phyloP scores from a whole-genome alignment of 2,797 vertebrate species.

The Helicolenus hilgendorfi region DNA sequence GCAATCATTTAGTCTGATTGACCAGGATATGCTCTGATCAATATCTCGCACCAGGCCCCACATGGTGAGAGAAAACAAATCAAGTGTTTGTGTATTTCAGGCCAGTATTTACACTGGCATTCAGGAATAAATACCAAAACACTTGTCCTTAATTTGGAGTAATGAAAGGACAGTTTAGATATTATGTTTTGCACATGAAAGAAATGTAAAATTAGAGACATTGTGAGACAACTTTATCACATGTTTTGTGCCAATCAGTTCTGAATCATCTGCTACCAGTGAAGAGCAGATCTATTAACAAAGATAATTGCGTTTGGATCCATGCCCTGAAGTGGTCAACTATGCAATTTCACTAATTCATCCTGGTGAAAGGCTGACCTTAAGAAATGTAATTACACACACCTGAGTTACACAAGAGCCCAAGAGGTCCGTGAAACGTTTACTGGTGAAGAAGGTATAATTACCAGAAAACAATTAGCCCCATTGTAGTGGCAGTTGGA shows the following conservation, averaged over 20 bases:
- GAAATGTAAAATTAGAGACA: background rate
- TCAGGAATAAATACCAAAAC: constrained; percentile 60
- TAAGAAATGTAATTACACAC: constrained; percentile 93
- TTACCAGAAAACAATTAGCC: constrained; percentile 91
- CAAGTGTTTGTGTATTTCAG: constrained; percentile 68
- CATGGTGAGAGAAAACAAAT: constrained; percentile 84
- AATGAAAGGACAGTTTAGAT: constrained; percentile 31
- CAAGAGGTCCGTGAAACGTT: constrained; percentile 88
- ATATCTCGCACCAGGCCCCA: constrained; percentile 83
- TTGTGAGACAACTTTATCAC: constrained; percentile 18
- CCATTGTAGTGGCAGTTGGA: constrained; percentile 70
- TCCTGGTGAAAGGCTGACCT: constrained; percentile 93
- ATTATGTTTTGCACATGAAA: constrained; percentile 1
- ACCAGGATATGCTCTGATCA: constrained; percentile 87
- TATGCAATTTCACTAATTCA: constrained; percentile 93
- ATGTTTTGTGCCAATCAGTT: constrained; percentile 70
- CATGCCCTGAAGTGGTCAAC: constrained; percentile 91
- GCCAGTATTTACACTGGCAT: constrained; percentile 60
- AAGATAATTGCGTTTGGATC: constrained; percentile 92
- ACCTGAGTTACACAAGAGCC: constrained; percentile 90
- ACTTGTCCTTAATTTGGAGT: constrained; percentile 50
- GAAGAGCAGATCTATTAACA: constrained; percentile 89
- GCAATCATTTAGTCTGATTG: constrained; percentile 91
- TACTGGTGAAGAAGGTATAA: constrained; percentile 89
- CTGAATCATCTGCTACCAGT: constrained; percentile 72